Conservation (phyloP, 2,113 vertebrate species). For the Xiphophorus maculatus region DNA sequence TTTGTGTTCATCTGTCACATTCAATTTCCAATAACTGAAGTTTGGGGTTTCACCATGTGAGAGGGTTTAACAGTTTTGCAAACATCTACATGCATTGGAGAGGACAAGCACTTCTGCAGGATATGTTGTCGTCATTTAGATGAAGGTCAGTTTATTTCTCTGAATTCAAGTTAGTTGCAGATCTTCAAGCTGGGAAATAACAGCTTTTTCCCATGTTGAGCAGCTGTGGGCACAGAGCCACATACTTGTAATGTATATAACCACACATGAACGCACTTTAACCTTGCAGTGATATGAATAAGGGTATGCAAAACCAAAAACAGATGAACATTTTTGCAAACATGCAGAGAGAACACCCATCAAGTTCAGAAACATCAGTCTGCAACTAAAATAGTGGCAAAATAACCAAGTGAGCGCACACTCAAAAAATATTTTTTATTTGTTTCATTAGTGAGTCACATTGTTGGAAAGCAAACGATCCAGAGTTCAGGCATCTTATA, state of each 20-base stretch:
- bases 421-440: slow-evolving; percentile 16
- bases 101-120: slow-evolving; percentile 43
- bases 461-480: slow-evolving; percentile 61
- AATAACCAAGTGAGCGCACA: slow-evolving; percentile 12
- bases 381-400: slow-evolving; percentile 35
- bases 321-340: slow-evolving; percentile 41
- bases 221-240: slow-evolving; percentile 50
- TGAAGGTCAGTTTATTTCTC: slow-evolving; percentile 44
- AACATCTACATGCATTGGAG: slow-evolving; percentile 46
- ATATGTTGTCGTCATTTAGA: slow-evolving; percentile 59
- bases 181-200: slow-evolving; percentile 38
- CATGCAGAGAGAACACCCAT: slow-evolving; percentile 66
- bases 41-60: too few species aligned
- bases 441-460: slow-evolving; percentile 44
- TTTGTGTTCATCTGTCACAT: too few species aligned
- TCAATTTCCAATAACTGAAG: too few species aligned
- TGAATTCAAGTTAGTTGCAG: slow-evolving; percentile 45
- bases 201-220: slow-evolving; percentile 16
- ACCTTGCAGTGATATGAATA: slow-evolving; percentile 26
- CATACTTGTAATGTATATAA: slow-evolving; percentile 20
- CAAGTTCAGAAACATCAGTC: slow-evolving; percentile 57
- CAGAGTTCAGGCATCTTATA: slow-evolving; percentile 22
- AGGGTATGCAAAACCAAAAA: slow-evolving; percentile 24
- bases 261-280: slow-evolving; percentile 22
- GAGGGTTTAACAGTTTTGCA: background rate